Evolutionary conservation across 2,888 invertebrate genomes (phyloP), one percentile per base, ranked within the genome.

Genomic region (Cephus runcator): DNA sequence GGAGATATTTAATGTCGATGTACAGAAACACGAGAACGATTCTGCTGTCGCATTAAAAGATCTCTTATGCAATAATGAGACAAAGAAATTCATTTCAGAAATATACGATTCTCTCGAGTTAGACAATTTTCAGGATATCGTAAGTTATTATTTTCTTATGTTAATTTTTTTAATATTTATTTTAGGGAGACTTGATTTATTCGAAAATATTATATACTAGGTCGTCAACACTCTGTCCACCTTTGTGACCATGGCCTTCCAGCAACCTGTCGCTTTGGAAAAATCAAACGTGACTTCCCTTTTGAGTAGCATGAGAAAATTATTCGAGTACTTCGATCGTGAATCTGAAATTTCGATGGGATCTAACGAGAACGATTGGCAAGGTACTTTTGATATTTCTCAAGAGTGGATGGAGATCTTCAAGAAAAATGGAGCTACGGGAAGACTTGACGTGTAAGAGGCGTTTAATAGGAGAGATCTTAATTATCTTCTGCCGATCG

Each of bases 241-340:
- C n/a, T 85, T 89, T 23, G 80, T 88, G 36, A 81, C 36, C 30
- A 86, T 88, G 85, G 86, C 84, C 36, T 73, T 88, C 12, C 80
- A 77, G 11, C 84, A 84, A 71, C 80, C 85, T 3, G 81, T 89
- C 1, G 34, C 73, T 31, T 81, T 88, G 31, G 85, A 89, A 75
- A 85, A 80, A 80, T 81, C 89, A 33, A 90, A 90, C 73, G 73
- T 90, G 12, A 90, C 90, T 1, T 85, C 88, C 4, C 73, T 85
- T 23, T 80, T 89, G 30, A 83, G 77, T 36, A 87, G 81, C 74
- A 80, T 87, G 12, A 86, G 81, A 69, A 69, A 77, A 56, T 56
- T 90, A 86, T 77, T 75, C 89, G 76, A 78, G 86, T 30, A 81
- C 85, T 69, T 82, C 81, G 3, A 81, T 56, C 23, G 56, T 23